These are phyloP conservation scores for Zaprionus obscuricornis DNA, from an alignment of 2,888 invertebrate species.

Conservation along the genomic window DNA sequence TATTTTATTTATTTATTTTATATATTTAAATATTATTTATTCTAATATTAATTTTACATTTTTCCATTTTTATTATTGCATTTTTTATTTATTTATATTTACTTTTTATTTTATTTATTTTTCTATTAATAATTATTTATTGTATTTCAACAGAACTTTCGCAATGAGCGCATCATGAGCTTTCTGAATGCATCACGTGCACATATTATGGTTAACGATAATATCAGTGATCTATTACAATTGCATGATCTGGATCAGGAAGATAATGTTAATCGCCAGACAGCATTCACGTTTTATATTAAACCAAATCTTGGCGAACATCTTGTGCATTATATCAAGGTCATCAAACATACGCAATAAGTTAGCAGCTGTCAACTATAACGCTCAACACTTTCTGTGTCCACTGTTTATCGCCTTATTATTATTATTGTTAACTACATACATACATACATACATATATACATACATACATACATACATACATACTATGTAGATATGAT, in stretches of 20 bases:
- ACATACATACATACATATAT: too few relatives aligned
- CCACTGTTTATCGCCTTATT: too few relatives aligned
- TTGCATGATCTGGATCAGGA: slow-evolving; percentile 43
- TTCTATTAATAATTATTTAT: not conserved
- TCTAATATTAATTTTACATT: not conserved
- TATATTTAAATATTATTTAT: not conserved
- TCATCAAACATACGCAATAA: slow-evolving; percentile 71
- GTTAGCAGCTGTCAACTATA: too few relatives aligned
- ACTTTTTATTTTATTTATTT: too few relatives aligned
- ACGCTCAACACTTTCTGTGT: too few relatives aligned
- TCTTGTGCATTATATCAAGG: slow-evolving; percentile 79
- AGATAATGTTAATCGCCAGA: slow-evolving; percentile 40
- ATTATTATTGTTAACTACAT: slow-evolving; percentile 38
- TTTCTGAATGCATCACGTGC: slow-evolving; percentile 75
- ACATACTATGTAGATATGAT: slow-evolving; percentile 7
- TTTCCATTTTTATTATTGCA: too few relatives aligned
- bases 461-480: not conserved
- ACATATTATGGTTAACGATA: slow-evolving; percentile 56
- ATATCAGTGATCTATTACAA: slow-evolving; percentile 73
- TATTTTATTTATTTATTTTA: too few relatives aligned
- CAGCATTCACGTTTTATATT: slow-evolving; percentile 80
- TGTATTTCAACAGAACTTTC: slow-evolving; percentile 63
- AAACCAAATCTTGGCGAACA: slow-evolving; percentile 79
- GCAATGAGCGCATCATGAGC: slow-evolving; percentile 80
- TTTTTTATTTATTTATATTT: not conserved